A percentile compares a stretch with the other conserved stretches of the same genome.
Evolutionary conservation across 2,797 vertebrate species (phyloP).

Genomic region (Macrochelys suwanniensis): DNA sequence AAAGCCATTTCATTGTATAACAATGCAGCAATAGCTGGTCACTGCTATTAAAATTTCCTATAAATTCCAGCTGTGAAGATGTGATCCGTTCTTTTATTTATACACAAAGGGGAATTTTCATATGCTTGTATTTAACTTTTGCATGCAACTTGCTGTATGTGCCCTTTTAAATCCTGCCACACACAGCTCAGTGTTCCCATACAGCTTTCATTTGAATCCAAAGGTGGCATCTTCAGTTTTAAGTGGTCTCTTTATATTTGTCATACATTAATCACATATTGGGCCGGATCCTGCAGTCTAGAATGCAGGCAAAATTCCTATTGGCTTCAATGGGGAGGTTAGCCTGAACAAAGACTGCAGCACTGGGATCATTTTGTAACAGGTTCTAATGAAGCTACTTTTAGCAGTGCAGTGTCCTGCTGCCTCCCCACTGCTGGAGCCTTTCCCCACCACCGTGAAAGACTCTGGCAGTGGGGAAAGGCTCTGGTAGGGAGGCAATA

Average conservation of each 20-base stretch:
- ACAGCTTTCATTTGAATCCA: slow-evolving; percentile 17
- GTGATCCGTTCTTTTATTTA: neutral
- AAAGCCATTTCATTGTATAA: slow-evolving; percentile 46
- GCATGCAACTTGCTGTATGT: neutral
- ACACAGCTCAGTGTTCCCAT: neutral
- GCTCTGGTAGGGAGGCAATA: too few relatives aligned
- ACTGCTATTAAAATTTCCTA: slow-evolving; percentile 15
- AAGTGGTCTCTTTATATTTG: neutral
- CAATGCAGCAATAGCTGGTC: slow-evolving; percentile 30
- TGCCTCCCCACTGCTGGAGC: too few relatives aligned
- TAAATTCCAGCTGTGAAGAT: slow-evolving; percentile 36
- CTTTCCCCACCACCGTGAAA: too few relatives aligned
- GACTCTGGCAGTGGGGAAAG: too few relatives aligned
- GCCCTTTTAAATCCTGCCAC: neutral
- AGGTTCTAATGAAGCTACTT: neutral
- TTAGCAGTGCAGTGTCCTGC: too few relatives aligned
- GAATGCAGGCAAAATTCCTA: slow-evolving; percentile 6
- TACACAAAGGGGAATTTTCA: slow-evolving; percentile 23
- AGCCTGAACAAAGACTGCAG: neutral
- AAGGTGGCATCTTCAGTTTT: neutral
- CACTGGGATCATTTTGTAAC: neutral
- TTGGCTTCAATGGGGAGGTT: neutral
- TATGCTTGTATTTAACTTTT: slow-evolving; percentile 54
- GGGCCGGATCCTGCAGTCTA: neutral
- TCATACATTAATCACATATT: neutral